A percentile compares a stretch with the other conserved stretches of the same genome.
These are phyloP conservation scores for Pterocles burchelli DNA, from an alignment of 2,113 vertebrate species.

Conservation along the genomic window DNA sequence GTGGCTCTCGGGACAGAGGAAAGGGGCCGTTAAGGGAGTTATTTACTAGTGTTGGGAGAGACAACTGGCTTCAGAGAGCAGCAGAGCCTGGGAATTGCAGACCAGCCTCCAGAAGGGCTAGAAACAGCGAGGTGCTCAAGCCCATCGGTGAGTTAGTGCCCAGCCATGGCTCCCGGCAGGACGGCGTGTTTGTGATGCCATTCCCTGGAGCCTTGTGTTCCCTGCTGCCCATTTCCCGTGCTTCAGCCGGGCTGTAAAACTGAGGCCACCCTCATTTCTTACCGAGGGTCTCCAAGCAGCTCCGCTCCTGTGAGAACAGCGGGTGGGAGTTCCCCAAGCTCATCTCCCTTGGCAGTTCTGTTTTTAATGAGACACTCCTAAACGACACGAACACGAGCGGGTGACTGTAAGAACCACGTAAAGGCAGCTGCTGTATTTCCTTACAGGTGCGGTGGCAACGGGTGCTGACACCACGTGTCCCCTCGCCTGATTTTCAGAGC, in stretches of 20 bases:
- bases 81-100: background rate
- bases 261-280: background rate
- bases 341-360: background rate
- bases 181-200: background rate
- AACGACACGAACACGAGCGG: rapidly evolving
- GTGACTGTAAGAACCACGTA: background rate
- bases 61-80: background rate
- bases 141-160: background rate
- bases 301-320: background rate
- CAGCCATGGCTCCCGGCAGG: background rate
- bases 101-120: background rate
- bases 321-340: background rate
- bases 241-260: background rate
- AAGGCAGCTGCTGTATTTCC: background rate
- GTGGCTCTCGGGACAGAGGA: background rate
- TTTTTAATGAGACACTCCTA: background rate
- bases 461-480: rapidly evolving
- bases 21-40: rapidly evolving
- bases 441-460: background rate
- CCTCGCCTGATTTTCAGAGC: background rate
- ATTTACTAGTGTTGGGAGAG: background rate
- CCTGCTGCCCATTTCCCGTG: rapidly evolving
- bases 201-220: background rate
- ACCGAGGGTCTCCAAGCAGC: background rate
- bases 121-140: background rate